phyloP scores from a whole-genome alignment of 2,888 invertebrate genomes.

The Fragum sueziense region DNA sequence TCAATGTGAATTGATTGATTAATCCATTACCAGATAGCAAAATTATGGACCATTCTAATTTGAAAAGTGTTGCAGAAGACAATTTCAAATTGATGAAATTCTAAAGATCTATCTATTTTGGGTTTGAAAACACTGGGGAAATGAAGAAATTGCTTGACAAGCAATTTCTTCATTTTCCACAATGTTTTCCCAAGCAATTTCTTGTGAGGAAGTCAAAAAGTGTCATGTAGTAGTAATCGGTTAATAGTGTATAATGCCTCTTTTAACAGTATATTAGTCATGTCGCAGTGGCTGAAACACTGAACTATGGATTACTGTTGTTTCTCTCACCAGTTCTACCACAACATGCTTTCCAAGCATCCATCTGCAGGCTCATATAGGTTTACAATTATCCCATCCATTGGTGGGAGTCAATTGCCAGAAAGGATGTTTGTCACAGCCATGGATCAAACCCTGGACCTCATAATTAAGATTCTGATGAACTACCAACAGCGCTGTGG shows the following conservation, averaged over 20 bases:
- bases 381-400: background rate
- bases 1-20: no score
- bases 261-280: background rate
- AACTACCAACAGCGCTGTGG: background rate
- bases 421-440: background rate
- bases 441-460: background rate
- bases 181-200: background rate
- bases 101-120: no score
- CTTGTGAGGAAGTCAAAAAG: background rate
- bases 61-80: no score
- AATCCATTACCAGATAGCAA: no score
- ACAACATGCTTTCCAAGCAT: background rate
- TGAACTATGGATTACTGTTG: background rate
- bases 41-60: no score
- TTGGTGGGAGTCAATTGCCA: background rate
- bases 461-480: background rate
- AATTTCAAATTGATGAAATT: no score
- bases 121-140: no score
- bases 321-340: background rate
- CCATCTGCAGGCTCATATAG: background rate
- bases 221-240: no score
- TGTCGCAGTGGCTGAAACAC: background rate
- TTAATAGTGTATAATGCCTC: background rate
- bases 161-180: no score
- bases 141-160: no score